A percentile compares a stretch with the other conserved stretches of the same genome.
These are phyloP conservation scores for Cyprinella venusta DNA, from an alignment of 2,797 vertebrate species.

Conservation along the genomic window DNA sequence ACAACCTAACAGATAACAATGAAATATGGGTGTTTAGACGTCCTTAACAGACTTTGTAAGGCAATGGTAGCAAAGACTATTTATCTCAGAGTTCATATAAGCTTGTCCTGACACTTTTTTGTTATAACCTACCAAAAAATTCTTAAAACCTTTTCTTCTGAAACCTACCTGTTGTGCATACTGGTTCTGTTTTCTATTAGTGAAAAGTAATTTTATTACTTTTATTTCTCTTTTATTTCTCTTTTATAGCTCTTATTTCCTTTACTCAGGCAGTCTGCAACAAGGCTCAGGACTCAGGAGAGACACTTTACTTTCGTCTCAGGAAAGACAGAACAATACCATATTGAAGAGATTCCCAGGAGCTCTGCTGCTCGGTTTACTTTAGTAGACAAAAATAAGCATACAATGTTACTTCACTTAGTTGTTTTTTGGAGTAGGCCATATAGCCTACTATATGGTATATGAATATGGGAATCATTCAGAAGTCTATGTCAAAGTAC, in stretches of 20 bases:
- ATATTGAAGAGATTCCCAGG: neutral
- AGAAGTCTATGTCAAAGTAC: neutral
- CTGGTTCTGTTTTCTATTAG: neutral
- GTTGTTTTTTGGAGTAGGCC: neutral
- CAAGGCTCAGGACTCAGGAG: neutral
- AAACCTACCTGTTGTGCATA: neutral
- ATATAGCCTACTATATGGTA: too few relatives aligned
- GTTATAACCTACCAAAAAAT: neutral
- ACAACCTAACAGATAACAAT: neutral
- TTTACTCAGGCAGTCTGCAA: slow-evolving; percentile 7
- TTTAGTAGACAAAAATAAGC: neutral
- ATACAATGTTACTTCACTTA: neutral
- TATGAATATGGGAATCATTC: neutral
- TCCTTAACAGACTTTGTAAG: neutral
- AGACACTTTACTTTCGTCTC: neutral
- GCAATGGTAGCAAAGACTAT: neutral
- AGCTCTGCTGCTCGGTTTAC: neutral
- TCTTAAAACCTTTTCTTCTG: neutral
- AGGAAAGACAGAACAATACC: slow-evolving; percentile 15
- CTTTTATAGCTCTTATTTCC: slow-evolving; percentile 13
- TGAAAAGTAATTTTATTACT: neutral
- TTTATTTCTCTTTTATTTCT: too few relatives aligned
- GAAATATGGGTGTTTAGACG: neutral
- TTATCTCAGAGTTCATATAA: neutral
- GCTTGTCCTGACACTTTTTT: neutral